A percentile compares a stretch with the other conserved stretches of the same genome.
phyloP scores from a whole-genome alignment of 1,140 invertebrate species.

The Bursaphelenchus mucronatus region DNA sequence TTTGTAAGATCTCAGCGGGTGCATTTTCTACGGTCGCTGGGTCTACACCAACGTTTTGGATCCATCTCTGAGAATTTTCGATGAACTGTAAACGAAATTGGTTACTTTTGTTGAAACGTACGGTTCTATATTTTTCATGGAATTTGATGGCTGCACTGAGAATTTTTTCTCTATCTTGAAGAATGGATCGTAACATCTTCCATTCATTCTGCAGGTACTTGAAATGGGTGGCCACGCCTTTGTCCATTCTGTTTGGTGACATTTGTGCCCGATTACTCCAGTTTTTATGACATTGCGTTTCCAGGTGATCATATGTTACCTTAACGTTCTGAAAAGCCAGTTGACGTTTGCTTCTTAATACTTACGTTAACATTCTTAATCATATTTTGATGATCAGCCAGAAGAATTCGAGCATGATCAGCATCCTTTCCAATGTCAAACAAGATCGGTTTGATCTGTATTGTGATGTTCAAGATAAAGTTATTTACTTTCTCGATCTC shows the following conservation, averaged over 20 bases:
- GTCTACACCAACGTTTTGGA: constrained; percentile 37
- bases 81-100: constrained; percentile 29
- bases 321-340: constrained; percentile 31
- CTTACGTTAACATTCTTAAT: constrained; percentile 15
- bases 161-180: constrained; percentile 28
- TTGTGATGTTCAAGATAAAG: background rate
- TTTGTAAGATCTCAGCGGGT: constrained; percentile 28
- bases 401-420: constrained; percentile 1
- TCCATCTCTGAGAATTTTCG: constrained; percentile 28
- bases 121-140: constrained; percentile 30
- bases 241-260: background rate
- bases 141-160: constrained; percentile 27
- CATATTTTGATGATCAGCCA: background rate
- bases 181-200: constrained; percentile 15
- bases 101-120: constrained; percentile 10
- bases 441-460: constrained; percentile 2
- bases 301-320: constrained; percentile 30
- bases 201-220: constrained; percentile 30
- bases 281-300: constrained; percentile 24
- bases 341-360: constrained; percentile 22
- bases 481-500: background rate
- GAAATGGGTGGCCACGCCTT: constrained; percentile 26
- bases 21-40: constrained; percentile 15
- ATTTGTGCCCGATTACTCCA: constrained; percentile 16
- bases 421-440: constrained; percentile 20